Evolutionary conservation across 2,113 vertebrate species (phyloP).

Genomic region (Gasterosteus aculeatus): DNA sequence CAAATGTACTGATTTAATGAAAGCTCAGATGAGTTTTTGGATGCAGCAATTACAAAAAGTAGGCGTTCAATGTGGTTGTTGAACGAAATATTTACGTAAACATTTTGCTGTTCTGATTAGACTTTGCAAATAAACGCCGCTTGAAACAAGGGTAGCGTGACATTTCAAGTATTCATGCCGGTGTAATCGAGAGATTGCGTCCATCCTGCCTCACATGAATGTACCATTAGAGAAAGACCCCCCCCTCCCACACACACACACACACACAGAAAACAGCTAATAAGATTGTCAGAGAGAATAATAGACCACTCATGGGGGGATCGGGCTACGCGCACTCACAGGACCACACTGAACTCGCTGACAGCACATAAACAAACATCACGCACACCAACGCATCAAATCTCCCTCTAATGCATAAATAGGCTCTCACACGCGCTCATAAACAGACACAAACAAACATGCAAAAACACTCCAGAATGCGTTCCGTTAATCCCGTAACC

Average conservation of each 20-base stretch:
- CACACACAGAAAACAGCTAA: not conserved
- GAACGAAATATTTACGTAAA: not conserved
- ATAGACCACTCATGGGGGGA: not conserved
- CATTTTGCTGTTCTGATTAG: not conserved
- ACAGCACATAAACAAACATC: constrained; percentile 7
- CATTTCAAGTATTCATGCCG: not conserved
- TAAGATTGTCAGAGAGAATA: not conserved
- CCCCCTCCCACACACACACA: not conserved
- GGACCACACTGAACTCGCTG: constrained; percentile 11
- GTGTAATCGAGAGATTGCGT: not conserved
- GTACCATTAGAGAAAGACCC: not conserved
- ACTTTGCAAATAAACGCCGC: not conserved
- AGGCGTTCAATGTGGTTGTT: not conserved
- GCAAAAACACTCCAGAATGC: not conserved
- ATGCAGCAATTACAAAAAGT: not conserved
- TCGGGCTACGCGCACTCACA: constrained; percentile 32
- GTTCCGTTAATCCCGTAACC: constrained; percentile 11
- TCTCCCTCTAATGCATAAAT: constrained; percentile 31
- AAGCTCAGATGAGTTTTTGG: not conserved
- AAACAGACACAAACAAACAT: constrained; percentile 11
- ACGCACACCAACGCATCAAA: constrained; percentile 25
- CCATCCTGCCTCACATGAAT: not conserved
- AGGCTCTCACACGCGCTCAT: constrained; percentile 14
- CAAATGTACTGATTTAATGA: not conserved
- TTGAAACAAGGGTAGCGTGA: not conserved